Evolutionary conservation across 2,113 vertebrate species (phyloP), one percentile per base, ranked within the genome.

Genomic region (Microtus oregoni): DNA sequence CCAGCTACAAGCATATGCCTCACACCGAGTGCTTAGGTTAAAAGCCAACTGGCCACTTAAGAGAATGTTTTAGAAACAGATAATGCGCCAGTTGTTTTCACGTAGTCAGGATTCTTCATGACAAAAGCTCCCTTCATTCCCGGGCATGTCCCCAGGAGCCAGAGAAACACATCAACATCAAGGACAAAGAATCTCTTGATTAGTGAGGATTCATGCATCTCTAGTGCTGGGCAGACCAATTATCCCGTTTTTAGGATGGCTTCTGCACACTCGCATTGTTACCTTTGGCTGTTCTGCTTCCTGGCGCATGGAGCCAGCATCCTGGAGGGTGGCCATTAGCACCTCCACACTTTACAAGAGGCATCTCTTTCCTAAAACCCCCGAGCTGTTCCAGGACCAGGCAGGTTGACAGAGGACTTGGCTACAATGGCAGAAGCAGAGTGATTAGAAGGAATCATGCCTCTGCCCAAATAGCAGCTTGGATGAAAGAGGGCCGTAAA

Each of bases 321-420:
- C 95, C 89, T n/a, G 85, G 94, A 96, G 94, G 19, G 95, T 3
- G 1, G 89, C 92, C 63, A 28, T 76, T 26, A 72, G 90, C 15
- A 26, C 78, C 82, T 95, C 86, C 41, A 0, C 0, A 86, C 79
- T n/a, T 83, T 70, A 63, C 89, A 87, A 76, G 86, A 70, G 61
- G 75, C 73, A 73, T 35, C 63, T 73, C 86, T 87, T 85, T 61
- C 38, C 94, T 67, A 30, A 81, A 89, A n/a, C 28, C 70, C 0
- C 70, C 0, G 41, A 89, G 78, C 91, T 0, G 10, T 95, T 96
- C 91, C 96, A 96, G 93, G 58, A 78, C 92, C 5, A 14, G 20
- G 96, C 96, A 94, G 96, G 95, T 93, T 87, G 96, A 96, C 90
- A n/a, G 96, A 95, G 94, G 86, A 94, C 79, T 97, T 97, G 96